Conservation (phyloP, 2,888 invertebrate species). For the Thelaira solivaga region DNA sequence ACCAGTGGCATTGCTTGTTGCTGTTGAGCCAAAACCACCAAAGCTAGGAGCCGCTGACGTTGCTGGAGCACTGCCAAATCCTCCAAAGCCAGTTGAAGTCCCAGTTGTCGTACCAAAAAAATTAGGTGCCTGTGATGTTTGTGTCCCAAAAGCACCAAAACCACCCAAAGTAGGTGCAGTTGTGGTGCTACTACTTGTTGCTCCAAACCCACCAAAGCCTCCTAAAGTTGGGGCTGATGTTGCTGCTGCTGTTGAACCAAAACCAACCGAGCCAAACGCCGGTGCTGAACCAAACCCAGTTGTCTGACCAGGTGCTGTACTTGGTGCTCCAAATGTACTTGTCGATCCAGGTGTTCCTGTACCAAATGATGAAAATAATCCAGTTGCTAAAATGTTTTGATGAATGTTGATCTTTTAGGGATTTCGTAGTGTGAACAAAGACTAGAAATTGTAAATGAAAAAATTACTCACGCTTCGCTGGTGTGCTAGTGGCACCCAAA, state of each 20-base stretch:
- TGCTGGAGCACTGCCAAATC: slow-evolving; percentile 71
- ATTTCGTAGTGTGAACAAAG: slow-evolving; percentile 29
- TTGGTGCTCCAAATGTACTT: slow-evolving; percentile 64
- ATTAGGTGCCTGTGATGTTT: slow-evolving; percentile 66
- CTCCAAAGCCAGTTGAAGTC: slow-evolving; percentile 65
- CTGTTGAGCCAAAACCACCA: slow-evolving; percentile 75
- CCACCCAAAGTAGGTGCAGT: slow-evolving; percentile 68
- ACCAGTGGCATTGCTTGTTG: slow-evolving; percentile 66
- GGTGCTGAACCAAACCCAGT: slow-evolving; percentile 58
- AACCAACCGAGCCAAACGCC: slow-evolving; percentile 68
- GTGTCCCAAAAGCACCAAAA: slow-evolving; percentile 74
- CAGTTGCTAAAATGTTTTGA: slow-evolving; percentile 67
- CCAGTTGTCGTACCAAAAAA: slow-evolving; percentile 72
- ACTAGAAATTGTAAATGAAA: slow-evolving; percentile 12
- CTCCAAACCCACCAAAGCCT: slow-evolving; percentile 70
- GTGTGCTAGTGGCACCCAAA: slow-evolving; percentile 78
- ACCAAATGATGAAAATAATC: slow-evolving; percentile 70
- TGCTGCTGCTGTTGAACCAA: slow-evolving; percentile 65
- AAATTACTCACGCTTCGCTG: slow-evolving; percentile 79
- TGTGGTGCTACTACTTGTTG: slow-evolving; percentile 56
- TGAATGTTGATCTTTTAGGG: slow-evolving; percentile 28
- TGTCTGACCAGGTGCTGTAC: slow-evolving; percentile 32
- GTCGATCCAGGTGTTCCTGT: slow-evolving; percentile 61
- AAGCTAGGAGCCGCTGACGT: slow-evolving; percentile 76
- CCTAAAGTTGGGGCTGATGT: slow-evolving; percentile 69